phyloP scores from a whole-genome alignment of 2,888 invertebrate species.

The Notodonta ziczac region DNA sequence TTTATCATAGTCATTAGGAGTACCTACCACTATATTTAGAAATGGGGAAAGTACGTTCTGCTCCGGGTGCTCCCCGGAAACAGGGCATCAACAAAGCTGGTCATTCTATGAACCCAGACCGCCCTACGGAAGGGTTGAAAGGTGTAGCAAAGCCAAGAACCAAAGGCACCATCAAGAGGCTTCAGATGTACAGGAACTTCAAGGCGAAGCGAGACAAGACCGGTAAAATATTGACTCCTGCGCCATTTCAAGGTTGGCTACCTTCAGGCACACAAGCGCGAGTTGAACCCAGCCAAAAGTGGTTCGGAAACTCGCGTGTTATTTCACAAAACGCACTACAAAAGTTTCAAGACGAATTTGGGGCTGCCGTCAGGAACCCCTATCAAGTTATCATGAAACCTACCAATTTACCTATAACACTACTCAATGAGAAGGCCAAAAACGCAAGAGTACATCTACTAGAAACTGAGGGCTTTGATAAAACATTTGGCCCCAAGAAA shows the following conservation, averaged over 20 bases:
- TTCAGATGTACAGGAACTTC: slow-evolving; percentile 99
- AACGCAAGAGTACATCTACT: slow-evolving; percentile 96
- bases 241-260: slow-evolving; percentile 97
- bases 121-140: slow-evolving; percentile 90
- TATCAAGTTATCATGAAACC: slow-evolving; percentile 99
- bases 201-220: slow-evolving; percentile 96
- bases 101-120: slow-evolving; percentile 98
- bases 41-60: slow-evolving; percentile 92
- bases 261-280: slow-evolving; percentile 95
- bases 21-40: slow-evolving; percentile 17
- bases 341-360: slow-evolving; percentile 97
- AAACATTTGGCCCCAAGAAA: slow-evolving; percentile 97
- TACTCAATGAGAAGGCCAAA: slow-evolving; percentile 96
- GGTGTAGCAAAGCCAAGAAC: slow-evolving; percentile 94
- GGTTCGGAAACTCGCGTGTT: slow-evolving; percentile 99
- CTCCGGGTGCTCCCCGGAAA: slow-evolving; percentile 90
- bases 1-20: slow-evolving; percentile 7
- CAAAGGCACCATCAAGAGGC: slow-evolving; percentile 96
- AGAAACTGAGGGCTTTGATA: slow-evolving; percentile 97
- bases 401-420: slow-evolving; percentile 96
- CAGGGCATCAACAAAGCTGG: slow-evolving; percentile 93
- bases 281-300: slow-evolving; percentile 98
- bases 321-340: slow-evolving; percentile 96
- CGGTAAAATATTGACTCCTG: slow-evolving; percentile 96
- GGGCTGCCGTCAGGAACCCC: slow-evolving; percentile 96